These are phyloP conservation scores for Leptopilina syphax DNA, from an alignment of 2,888 invertebrate species.

Conservation along the genomic window DNA sequence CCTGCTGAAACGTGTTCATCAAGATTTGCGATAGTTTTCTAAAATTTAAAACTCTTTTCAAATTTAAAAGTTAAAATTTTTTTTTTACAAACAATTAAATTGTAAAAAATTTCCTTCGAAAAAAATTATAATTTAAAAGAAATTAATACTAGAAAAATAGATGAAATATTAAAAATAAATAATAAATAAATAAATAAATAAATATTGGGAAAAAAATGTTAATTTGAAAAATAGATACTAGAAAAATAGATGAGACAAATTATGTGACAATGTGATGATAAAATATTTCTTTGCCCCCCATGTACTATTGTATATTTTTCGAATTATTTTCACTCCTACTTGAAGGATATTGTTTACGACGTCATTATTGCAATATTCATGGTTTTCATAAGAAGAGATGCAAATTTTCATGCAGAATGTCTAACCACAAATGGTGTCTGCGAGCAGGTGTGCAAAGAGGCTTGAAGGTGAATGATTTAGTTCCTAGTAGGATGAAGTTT, in stretches of 20 bases:
- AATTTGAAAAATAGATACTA: neutral
- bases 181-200: too few species aligned
- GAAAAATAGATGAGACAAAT: neutral
- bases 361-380: conserved; percentile 33
- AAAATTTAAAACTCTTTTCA: too few species aligned
- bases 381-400: conserved; percentile 37
- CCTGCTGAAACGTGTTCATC: too few species aligned
- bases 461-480: conserved; percentile 38
- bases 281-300: neutral
- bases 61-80: too few species aligned
- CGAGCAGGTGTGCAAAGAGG: conserved; percentile 39
- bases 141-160: too few species aligned
- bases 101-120: too few species aligned
- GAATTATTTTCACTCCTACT: conserved; percentile 8
- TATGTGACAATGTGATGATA: neutral
- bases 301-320: neutral
- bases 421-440: conserved; percentile 30
- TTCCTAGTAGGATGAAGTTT: conserved; percentile 14
- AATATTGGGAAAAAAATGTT: neutral
- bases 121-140: too few species aligned
- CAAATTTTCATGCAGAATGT: conserved; percentile 38
- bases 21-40: too few species aligned
- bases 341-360: conserved; percentile 23
- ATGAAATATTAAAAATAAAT: neutral
- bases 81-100: too few species aligned